Evolutionary conservation across 2,113 vertebrate species (phyloP).

Genomic region (Orcinus orca): DNA sequence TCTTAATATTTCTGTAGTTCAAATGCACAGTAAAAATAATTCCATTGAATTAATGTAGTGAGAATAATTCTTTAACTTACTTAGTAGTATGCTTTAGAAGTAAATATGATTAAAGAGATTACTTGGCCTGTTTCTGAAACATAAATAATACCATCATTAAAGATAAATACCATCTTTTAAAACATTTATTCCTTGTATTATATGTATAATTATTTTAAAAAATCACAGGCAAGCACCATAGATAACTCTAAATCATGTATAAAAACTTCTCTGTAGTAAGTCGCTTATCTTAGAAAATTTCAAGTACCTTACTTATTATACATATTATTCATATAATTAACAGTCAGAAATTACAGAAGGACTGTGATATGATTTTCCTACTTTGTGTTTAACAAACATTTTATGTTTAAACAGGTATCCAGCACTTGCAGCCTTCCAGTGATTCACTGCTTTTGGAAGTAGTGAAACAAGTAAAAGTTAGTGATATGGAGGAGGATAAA

Average conservation of each 20-base stretch:
- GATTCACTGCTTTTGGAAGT: conserved; percentile 95
- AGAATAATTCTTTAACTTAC: not conserved
- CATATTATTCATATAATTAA: not conserved
- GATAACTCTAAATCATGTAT: not conserved
- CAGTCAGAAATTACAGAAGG: not conserved
- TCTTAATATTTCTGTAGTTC: not conserved
- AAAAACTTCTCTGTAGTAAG: not conserved
- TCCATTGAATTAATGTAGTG: not conserved
- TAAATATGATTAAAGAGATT: not conserved
- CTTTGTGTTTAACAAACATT: conserved; percentile 8
- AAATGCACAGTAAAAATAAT: not conserved
- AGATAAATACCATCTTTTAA: not conserved
- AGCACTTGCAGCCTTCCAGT: conserved; percentile 87
- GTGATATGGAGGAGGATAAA: conserved; percentile 93
- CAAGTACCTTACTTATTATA: not conserved
- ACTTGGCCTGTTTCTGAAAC: not conserved
- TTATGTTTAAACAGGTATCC: conserved; percentile 84
- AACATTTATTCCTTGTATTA: conserved; percentile 1
- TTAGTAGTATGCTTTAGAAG: not conserved
- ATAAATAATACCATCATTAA: conserved; percentile 18
- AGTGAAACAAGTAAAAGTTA: conserved; percentile 97
- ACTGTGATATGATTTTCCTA: not conserved
- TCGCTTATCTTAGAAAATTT: not conserved
- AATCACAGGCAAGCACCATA: not conserved
- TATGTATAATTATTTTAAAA: not conserved